Evolutionary conservation across 1,140 invertebrate species (phyloP).

Genomic region (Pseudomyrmex cubaensis): DNA sequence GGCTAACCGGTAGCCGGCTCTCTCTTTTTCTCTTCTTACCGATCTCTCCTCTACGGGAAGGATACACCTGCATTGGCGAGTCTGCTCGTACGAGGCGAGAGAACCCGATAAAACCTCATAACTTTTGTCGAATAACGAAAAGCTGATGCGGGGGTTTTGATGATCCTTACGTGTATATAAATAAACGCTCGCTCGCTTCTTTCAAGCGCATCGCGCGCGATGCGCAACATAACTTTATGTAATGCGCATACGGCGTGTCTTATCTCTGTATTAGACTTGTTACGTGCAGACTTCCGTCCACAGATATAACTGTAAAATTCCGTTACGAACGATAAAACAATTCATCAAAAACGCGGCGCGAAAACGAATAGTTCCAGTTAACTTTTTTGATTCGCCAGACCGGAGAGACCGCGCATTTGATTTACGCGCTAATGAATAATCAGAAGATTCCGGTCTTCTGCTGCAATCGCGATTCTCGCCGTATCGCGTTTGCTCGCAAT

Average conservation of each 20-base stretch:
- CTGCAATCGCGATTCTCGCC: no score
- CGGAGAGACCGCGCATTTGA: no score
- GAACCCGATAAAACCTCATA: neutral
- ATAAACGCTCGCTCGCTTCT: neutral
- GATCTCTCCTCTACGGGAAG: slow-evolving; percentile 22
- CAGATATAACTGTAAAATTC: slow-evolving; percentile 9
- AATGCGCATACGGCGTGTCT: neutral
- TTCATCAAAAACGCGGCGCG: no score
- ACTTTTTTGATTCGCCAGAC: neutral
- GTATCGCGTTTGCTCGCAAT: no score
- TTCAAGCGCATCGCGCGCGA: neutral
- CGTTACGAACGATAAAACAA: neutral
- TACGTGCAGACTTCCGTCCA: neutral
- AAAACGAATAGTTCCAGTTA: neutral
- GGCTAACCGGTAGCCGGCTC: slow-evolving; percentile 69
- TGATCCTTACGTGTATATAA: neutral
- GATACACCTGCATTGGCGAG: slow-evolving; percentile 52
- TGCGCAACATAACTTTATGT: neutral
- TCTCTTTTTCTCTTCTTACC: slow-evolving; percentile 17
- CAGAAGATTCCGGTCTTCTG: no score
- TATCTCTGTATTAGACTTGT: neutral
- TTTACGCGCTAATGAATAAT: no score
- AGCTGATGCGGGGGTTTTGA: neutral
- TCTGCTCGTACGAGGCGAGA: slow-evolving; percentile 5
- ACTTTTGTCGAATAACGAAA: slow-evolving; percentile 38